A percentile compares a stretch with the other conserved stretches of the same genome.
phyloP scores from a whole-genome alignment of 2,113 vertebrate genomes.

The Silurus asotus region DNA sequence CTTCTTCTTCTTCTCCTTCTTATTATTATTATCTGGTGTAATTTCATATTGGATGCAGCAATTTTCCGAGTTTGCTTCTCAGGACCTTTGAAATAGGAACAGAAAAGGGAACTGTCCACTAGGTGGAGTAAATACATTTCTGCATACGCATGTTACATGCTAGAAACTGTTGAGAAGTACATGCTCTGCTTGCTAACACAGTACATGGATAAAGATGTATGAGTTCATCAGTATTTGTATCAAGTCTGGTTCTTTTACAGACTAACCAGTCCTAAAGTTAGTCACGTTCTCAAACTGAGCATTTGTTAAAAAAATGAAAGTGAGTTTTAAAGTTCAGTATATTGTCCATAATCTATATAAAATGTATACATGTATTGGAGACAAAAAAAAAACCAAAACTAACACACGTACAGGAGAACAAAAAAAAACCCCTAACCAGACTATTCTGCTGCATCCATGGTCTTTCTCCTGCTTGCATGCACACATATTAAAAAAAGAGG shows the following conservation, averaged over 20 bases:
- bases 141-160: neutral
- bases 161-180: neutral
- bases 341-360: neutral
- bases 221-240: neutral
- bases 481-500: conserved; percentile 63
- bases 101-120: conserved; percentile 34
- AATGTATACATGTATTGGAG: neutral
- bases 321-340: neutral
- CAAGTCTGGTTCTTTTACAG: neutral
- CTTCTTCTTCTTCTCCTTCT: no score
- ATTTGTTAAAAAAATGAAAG: neutral
- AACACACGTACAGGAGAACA: conserved; percentile 53
- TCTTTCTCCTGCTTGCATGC: conserved; percentile 48
- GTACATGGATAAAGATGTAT: neutral
- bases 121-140: conserved; percentile 42
- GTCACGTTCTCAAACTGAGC: neutral
- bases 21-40: neutral
- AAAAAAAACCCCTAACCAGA: conserved; percentile 69
- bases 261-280: neutral
- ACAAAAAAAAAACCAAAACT: neutral
- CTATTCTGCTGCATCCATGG: conserved; percentile 54
- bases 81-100: neutral
- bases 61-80: conserved; percentile 2
- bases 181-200: neutral
- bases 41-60: conserved; percentile 1